A percentile compares a stretch with the other conserved stretches of the same genome.
These are phyloP conservation scores for Rotaria macrura DNA, from an alignment of 2,888 invertebrate genomes.

Conservation along the genomic window DNA sequence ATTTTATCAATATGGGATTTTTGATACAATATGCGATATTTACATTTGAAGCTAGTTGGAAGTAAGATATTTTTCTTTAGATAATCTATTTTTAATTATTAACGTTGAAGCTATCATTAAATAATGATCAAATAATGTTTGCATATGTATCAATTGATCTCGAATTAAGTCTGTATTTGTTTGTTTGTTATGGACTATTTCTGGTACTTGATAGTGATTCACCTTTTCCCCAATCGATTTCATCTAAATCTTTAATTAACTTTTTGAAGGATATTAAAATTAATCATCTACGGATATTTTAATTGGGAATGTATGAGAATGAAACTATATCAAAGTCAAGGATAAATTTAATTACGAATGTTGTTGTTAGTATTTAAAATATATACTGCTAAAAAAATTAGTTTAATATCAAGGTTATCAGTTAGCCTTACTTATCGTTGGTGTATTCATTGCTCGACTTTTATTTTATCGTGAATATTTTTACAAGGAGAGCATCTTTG, in stretches of 20 bases:
- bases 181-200: slow-evolving; percentile 24
- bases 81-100: not conserved
- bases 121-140: slow-evolving; percentile 32
- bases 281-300: not conserved
- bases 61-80: slow-evolving; percentile 22
- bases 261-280: not conserved
- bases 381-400: not conserved
- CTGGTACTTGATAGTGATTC: slow-evolving; percentile 30
- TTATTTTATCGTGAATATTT: not conserved
- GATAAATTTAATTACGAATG: not conserved
- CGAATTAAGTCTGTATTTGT: slow-evolving; percentile 1
- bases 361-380: not conserved
- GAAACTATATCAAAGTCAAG: not conserved
- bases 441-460: not conserved
- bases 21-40: slow-evolving; percentile 32
- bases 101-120: slow-evolving; percentile 1
- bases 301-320: not conserved
- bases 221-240: not conserved
- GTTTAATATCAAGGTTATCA: not conserved
- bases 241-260: not conserved
- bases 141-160: slow-evolving; percentile 27
- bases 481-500: too few species aligned
- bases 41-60: slow-evolving; percentile 32
- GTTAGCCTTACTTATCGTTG: not conserved
- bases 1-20: slow-evolving; percentile 29